A percentile compares a stretch with the other conserved stretches of the same genome.
phyloP scores from a whole-genome alignment of 1,140 invertebrate species.

The Tetragonula clypearis region DNA sequence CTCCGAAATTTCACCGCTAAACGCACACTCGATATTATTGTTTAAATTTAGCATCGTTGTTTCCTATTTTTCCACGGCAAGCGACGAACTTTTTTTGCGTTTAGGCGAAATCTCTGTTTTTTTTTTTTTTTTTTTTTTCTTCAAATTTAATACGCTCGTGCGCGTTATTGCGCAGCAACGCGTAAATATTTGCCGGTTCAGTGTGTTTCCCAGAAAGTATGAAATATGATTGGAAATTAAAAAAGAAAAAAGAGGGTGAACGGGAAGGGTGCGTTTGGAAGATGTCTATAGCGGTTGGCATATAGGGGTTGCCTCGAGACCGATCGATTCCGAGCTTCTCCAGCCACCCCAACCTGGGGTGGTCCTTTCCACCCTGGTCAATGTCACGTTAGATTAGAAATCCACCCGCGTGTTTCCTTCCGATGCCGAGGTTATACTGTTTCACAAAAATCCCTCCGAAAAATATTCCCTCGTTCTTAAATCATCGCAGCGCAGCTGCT shows the following conservation, averaged over 20 bases:
- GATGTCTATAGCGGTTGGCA: constrained; percentile 44
- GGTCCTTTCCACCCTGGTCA: constrained; percentile 56
- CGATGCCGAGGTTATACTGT: constrained; percentile 20
- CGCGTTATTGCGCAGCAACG: no score
- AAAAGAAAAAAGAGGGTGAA: constrained; percentile 20
- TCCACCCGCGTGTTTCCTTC: constrained; percentile 19
- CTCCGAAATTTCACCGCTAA: background rate
- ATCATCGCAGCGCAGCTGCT: no score
- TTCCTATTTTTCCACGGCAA: no score
- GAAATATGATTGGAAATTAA: constrained; percentile 34
- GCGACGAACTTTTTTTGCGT: background rate
- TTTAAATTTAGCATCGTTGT: background rate
- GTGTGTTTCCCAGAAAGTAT: background rate
- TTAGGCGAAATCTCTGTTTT: background rate
- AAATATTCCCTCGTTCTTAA: background rate
- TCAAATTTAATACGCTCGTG: background rate
- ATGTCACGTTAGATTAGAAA: constrained; percentile 60
- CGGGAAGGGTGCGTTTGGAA: constrained; percentile 44
- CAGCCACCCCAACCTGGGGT: constrained; percentile 31
- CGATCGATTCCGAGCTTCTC: constrained; percentile 62
- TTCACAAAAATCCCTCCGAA: background rate
- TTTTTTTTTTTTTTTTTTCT: background rate
- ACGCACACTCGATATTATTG: background rate
- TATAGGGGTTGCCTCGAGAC: constrained; percentile 48
- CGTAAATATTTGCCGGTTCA: background rate